Evolutionary conservation across 2,797 vertebrate species (phyloP), one percentile per base, ranked within the genome.

Genomic region (Caiman crocodilus): DNA sequence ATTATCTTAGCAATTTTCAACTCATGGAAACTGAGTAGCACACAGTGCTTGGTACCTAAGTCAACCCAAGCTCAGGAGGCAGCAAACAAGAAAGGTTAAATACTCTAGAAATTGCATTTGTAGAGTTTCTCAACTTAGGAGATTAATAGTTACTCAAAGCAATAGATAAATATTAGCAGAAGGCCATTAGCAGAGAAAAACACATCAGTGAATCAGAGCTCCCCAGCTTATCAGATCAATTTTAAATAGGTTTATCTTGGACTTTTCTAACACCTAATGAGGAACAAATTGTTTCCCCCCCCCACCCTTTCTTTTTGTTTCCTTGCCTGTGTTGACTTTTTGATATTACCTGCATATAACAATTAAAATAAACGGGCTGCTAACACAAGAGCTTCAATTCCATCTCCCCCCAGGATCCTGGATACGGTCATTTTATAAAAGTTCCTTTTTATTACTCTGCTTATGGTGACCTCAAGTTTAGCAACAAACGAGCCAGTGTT

Each of bases 141-240:
- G 96, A 97, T 97, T 97, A 97, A 97, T 98, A 96, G 95, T 95
- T 97, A 95, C 95, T 97, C 96, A 97, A 97, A 97, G 95, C 92
- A 96, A 96, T 95, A 91, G 97, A 97, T 97, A 98, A 98, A 98
- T 98, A 98, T 97, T 98, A 97, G 97, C 93, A 96, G 96, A 96
- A 96, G 84, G 96, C 95, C 96, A 98, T 98, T 98, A 98, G 95
- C 87, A 4, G 79, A 93, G 94, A 94, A 96, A 97, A 98, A 96
- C 96, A 96, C 92, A 96, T 94, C 95, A 93, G 95, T 97, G 95
- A 96, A 96, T 97, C 95, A 96, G 93, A 93, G 95, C 93, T 96
- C 82, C 84, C 3, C 1, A 92, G 95, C 86, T 97, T 97, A 98
- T 97, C 97, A 97, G 98, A 98, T 98, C 97, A 98, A 97, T 98